These are phyloP conservation scores for Micoletzkya japonica DNA, from an alignment of 2,888 invertebrate species.

Conservation along the genomic window DNA sequence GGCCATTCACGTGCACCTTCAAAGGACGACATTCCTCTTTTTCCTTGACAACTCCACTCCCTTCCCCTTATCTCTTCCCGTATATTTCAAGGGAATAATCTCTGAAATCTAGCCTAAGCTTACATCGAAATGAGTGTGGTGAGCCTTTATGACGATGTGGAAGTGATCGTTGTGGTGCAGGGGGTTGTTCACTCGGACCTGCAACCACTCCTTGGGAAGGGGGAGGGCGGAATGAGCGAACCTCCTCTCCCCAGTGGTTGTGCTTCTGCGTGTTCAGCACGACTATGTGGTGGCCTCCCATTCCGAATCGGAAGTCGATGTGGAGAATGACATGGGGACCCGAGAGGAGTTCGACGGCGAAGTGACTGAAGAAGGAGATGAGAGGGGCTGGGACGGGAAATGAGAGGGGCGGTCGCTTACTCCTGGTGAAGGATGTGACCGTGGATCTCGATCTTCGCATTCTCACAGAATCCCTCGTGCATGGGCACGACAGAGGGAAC, in stretches of 20 bases:
- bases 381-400: neutral
- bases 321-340: constrained; percentile 54
- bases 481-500: constrained; percentile 27
- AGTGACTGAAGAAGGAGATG: constrained; percentile 35
- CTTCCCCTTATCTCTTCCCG: neutral
- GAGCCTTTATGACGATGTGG: constrained; percentile 41
- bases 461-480: constrained; percentile 19
- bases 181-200: constrained; percentile 45
- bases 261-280: constrained; percentile 45
- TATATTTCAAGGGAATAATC: neutral
- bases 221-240: neutral
- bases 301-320: constrained; percentile 53
- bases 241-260: constrained; percentile 48
- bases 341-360: constrained; percentile 52
- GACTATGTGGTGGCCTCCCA: constrained; percentile 38
- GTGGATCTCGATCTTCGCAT: constrained; percentile 26
- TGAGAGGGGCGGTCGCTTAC: constrained; percentile 6
- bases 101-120: constrained; percentile 18
- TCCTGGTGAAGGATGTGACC: constrained; percentile 22
- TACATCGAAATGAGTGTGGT: constrained; percentile 45
- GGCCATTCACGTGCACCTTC: constrained; percentile 51
- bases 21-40: constrained; percentile 1
- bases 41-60: neutral
- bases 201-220: neutral
- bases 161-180: constrained; percentile 47